Evolutionary conservation across 2,113 vertebrate species (phyloP).

Genomic region (Oncorhynchus gorbuscha): DNA sequence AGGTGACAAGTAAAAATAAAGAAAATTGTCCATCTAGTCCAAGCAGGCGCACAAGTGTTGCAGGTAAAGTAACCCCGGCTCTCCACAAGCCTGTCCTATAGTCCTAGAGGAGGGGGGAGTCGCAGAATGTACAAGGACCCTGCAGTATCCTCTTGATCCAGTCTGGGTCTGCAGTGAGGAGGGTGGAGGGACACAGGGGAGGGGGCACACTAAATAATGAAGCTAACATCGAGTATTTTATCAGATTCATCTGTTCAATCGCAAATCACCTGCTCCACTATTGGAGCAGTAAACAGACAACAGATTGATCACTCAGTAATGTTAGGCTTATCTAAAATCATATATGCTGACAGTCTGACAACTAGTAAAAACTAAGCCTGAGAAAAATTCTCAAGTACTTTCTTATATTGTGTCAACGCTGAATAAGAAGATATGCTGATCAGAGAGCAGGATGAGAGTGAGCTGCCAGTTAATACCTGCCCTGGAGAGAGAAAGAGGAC

Average conservation of each 20-base stretch:
- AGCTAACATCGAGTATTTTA: background rate
- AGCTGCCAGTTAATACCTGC: background rate
- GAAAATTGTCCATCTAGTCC: background rate
- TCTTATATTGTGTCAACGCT: background rate
- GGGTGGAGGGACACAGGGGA: background rate
- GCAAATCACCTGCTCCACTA: background rate
- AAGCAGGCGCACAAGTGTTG: background rate
- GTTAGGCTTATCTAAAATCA: background rate
- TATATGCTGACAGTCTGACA: background rate
- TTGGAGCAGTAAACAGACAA: background rate
- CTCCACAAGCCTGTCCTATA: constrained; percentile 1
- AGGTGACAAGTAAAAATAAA: background rate
- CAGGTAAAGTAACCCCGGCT: background rate
- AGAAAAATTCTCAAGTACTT: background rate
- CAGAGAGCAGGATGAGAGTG: background rate
- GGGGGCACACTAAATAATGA: constrained; percentile 8
- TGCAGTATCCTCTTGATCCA: constrained; percentile 93
- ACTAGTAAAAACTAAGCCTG: background rate
- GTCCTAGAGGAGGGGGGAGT: constrained; percentile 88
- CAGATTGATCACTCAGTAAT: background rate
- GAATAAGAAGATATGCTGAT: background rate
- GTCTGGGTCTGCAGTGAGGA: constrained; percentile 82
- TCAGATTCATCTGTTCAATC: background rate
- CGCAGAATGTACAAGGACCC: constrained; percentile 90
- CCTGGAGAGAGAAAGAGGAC: background rate